Evolutionary conservation across 1,140 invertebrate genomes (phyloP).

Genomic region (Ostrea denselamellosa): DNA sequence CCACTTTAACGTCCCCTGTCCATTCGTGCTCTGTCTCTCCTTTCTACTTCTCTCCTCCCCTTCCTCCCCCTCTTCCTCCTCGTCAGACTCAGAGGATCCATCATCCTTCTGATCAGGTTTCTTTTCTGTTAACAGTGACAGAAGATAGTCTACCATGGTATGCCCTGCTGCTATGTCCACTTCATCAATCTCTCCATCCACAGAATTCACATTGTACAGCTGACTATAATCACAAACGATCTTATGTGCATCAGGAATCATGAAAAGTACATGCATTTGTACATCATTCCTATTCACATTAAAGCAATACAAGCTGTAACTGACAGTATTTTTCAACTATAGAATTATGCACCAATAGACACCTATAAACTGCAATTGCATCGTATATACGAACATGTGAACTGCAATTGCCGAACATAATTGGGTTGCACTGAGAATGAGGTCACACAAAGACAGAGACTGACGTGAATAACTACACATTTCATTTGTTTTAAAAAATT

Average conservation of each 20-base stretch:
- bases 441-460: too few relatives aligned
- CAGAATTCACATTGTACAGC: constrained; percentile 46
- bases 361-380: too few relatives aligned
- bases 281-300: too few relatives aligned
- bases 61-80: constrained; percentile 25
- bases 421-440: too few relatives aligned
- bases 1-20: too few relatives aligned
- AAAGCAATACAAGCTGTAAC: too few relatives aligned
- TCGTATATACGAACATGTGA: too few relatives aligned
- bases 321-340: too few relatives aligned
- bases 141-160: constrained; percentile 45
- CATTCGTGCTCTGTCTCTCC: background rate
- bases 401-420: too few relatives aligned
- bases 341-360: too few relatives aligned
- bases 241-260: background rate
- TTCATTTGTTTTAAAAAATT: too few relatives aligned
- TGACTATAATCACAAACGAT: constrained; percentile 41
- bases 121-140: constrained; percentile 37
- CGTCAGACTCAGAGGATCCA: background rate
- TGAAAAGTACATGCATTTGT: background rate
- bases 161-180: constrained; percentile 22
- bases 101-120: background rate
- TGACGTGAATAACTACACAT: too few relatives aligned
- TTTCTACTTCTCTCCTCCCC: background rate
- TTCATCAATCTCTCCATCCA: constrained; percentile 54